Base-by-base conservation (phyloP, 2,797 vertebrate genomes). In the Tapirus indicus region DNA sequence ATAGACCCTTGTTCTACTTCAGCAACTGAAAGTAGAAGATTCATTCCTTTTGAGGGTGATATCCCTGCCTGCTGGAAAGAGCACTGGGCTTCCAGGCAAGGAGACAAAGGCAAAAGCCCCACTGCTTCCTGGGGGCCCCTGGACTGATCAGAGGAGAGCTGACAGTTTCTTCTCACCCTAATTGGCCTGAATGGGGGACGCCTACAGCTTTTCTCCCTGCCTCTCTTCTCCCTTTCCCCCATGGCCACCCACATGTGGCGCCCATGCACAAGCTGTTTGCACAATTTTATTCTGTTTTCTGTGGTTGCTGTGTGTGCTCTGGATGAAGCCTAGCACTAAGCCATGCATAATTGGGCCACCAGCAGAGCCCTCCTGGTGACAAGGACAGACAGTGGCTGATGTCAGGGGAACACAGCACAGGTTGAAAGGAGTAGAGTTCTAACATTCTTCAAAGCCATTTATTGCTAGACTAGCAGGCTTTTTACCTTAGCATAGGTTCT, bases 251-350 rank as follows among this genome's bases (percentile, higher is more conserved):
- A 94, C 77, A 5, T 44, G 58, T 0, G 2, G 92, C 17, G 0
- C 84, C 92, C 91, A 87, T 44, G 85, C 78, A 97, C 92, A 96
- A 97, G 78, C 85, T 95, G 94, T 87, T 74, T 84, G 87, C 5
- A n/a, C 52, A 80, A 13, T 82, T 92, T 27, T 60, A 35, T 94
- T 93, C 41, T 75, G 72, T 75, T 91, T 94, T 83, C 74, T 74
- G 47, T n/a, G 12, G 86, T 64, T 84, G 58, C 54, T 60, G 52
- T 60, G 44, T 56, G 54, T 52, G 66, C 47, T 93, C 58, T 83
- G 66, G 56, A 91, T 29, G 58, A 89, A 95, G 72, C 75, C 32
- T 35, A 95, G 85, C 78, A 95, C 89, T 16, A 88, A 74, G 54
- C 72, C 29, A 38, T 10, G 18, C 23, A 62, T 72, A 77, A 94